phyloP scores from a whole-genome alignment of 2,113 vertebrate species.

The Ifrita kowaldi region DNA sequence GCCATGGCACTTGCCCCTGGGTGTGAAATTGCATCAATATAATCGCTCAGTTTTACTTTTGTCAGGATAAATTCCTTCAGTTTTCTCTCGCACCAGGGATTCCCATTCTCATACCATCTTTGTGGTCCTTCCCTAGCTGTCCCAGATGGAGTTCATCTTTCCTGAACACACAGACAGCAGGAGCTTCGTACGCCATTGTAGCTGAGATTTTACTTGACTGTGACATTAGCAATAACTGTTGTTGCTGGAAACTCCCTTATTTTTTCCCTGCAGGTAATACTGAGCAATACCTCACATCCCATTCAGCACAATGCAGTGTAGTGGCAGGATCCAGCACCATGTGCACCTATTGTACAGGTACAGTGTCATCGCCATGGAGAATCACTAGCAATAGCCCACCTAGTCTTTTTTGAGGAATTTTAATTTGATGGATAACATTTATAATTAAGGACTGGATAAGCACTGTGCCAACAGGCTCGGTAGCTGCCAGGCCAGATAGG shows the following conservation, averaged over 20 bases:
- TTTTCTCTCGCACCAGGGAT: background rate
- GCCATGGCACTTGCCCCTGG: rapidly evolving
- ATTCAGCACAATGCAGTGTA: background rate
- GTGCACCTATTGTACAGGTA: background rate
- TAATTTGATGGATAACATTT: background rate
- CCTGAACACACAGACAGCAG: background rate
- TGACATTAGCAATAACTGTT: background rate
- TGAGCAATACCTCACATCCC: background rate
- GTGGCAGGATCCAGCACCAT: background rate
- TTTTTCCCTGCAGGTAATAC: background rate
- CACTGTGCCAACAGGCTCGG: background rate
- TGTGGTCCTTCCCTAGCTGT: background rate
- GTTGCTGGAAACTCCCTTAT: background rate
- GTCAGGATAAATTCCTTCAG: background rate
- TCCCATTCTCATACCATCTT: background rate
- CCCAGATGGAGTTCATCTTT: background rate
- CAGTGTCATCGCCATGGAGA: background rate
- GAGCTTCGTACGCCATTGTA: background rate
- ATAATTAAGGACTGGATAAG: background rate
- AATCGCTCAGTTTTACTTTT: background rate
- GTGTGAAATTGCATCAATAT: background rate
- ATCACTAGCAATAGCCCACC: background rate
- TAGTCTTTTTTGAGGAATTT: background rate
- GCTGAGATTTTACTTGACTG: background rate
- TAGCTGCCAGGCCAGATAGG: background rate